Percentiles rank a stretch among this genome's conserved stretches.
These are phyloP conservation scores for Mustela lutreola DNA, from an alignment of 2,113 vertebrate species.

Conservation along the genomic window DNA sequence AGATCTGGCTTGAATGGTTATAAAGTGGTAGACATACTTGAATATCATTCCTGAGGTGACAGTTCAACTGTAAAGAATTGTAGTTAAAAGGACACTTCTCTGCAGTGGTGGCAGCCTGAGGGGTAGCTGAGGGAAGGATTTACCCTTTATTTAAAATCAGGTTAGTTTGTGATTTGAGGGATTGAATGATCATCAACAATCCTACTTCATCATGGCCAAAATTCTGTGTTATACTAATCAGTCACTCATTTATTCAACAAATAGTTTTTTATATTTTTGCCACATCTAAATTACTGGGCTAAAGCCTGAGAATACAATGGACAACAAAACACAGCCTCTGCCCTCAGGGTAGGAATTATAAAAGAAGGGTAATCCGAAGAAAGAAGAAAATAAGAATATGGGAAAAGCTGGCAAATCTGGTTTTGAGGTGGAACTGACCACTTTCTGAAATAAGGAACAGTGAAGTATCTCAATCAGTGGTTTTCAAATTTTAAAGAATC, in stretches of 20 bases:
- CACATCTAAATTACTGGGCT: not conserved
- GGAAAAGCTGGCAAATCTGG: not conserved
- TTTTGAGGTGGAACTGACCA: not conserved
- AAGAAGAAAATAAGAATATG: constrained; percentile 22
- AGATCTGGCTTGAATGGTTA: not conserved
- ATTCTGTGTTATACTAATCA: not conserved
- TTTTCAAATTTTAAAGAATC: not conserved
- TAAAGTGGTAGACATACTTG: not conserved
- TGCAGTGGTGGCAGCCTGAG: not conserved
- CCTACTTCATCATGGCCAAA: constrained; percentile 48
- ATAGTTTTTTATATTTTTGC: not conserved
- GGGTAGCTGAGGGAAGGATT: not conserved
- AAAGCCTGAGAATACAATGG: not conserved
- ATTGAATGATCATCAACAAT: not conserved
- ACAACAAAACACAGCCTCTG: not conserved
- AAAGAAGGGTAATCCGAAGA: not conserved
- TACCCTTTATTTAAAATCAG: constrained; percentile 43
- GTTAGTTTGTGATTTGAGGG: constrained; percentile 65
- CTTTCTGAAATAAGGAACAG: not conserved
- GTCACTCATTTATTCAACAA: not conserved
- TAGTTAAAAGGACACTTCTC: not conserved
- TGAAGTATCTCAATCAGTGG: not conserved
- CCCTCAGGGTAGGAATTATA: not conserved
- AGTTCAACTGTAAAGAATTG: constrained; percentile 48
- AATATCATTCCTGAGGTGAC: not conserved